Evolutionary conservation across 2,113 vertebrate species (phyloP).

Genomic region (Electrona antarctica): DNA sequence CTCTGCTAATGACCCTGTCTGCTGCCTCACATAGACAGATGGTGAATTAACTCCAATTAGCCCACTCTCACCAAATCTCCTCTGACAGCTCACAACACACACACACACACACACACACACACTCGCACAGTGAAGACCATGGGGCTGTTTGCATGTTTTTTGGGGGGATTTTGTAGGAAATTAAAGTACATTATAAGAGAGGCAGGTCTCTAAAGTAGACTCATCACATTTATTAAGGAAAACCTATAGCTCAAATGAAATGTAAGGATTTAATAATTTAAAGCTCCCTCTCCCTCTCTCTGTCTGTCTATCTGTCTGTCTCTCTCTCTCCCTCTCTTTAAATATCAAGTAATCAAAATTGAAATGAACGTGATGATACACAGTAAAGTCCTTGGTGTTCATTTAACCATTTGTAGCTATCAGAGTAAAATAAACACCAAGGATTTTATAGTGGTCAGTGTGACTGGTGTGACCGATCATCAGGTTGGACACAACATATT

Average conservation of each 20-base stretch:
- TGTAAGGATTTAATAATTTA: neutral
- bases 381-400: too few relatives aligned
- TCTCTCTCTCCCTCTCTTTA: neutral
- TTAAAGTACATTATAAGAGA: conserved; percentile 2
- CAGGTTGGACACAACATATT: too few relatives aligned
- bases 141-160: conserved; percentile 7
- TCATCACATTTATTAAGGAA: neutral
- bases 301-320: neutral
- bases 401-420: too few relatives aligned
- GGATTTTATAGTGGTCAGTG: too few relatives aligned
- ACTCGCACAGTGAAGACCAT: neutral
- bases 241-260: neutral
- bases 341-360: too few relatives aligned
- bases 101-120: conserved; percentile 10
- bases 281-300: neutral
- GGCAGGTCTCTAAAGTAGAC: neutral
- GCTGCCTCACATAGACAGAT: conserved; percentile 73
- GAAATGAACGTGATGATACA: too few relatives aligned
- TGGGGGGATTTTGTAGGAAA: neutral
- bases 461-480: too few relatives aligned
- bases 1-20: conserved; percentile 77
- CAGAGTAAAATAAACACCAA: too few relatives aligned
- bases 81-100: conserved; percentile 61
- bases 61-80: conserved; percentile 70
- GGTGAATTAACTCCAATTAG: conserved; percentile 80